Conservation (phyloP, 2,888 invertebrate species). For the Phengaris alcon region DNA sequence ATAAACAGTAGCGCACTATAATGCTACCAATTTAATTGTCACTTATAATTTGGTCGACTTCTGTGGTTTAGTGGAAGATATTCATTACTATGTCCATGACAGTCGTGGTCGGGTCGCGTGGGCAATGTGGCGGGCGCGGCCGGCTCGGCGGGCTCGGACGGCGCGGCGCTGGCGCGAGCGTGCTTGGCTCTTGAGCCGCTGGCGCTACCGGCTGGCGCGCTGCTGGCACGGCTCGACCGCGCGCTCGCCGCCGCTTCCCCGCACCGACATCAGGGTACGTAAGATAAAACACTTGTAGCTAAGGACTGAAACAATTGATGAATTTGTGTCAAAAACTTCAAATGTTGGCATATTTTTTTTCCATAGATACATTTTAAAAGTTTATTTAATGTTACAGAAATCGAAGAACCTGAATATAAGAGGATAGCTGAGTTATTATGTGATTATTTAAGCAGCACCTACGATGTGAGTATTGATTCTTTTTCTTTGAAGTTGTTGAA, state of each 20-base stretch:
- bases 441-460: slow-evolving; percentile 62
- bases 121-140: slow-evolving; percentile 49
- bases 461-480: slow-evolving; percentile 59
- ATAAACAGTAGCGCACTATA: no score
- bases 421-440: slow-evolving; percentile 63
- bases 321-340: background rate
- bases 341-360: background rate
- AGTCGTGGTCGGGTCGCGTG: slow-evolving; percentile 66
- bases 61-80: no score
- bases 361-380: no score
- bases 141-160: slow-evolving; percentile 49
- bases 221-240: slow-evolving; percentile 83
- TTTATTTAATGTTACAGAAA: slow-evolving; percentile 45
- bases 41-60: no score
- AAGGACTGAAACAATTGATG: background rate
- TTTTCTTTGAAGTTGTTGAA: no score
- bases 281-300: background rate
- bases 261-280: slow-evolving; percentile 35
- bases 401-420: slow-evolving; percentile 68
- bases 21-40: no score
- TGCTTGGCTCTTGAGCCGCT: slow-evolving; percentile 87
- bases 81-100: slow-evolving; percentile 15
- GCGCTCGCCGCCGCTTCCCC: slow-evolving; percentile 80
- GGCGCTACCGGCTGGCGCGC: slow-evolving; percentile 88
- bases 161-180: slow-evolving; percentile 64